phyloP scores from a whole-genome alignment of 2,797 vertebrate genomes.

The Poeciliopsis infans region DNA sequence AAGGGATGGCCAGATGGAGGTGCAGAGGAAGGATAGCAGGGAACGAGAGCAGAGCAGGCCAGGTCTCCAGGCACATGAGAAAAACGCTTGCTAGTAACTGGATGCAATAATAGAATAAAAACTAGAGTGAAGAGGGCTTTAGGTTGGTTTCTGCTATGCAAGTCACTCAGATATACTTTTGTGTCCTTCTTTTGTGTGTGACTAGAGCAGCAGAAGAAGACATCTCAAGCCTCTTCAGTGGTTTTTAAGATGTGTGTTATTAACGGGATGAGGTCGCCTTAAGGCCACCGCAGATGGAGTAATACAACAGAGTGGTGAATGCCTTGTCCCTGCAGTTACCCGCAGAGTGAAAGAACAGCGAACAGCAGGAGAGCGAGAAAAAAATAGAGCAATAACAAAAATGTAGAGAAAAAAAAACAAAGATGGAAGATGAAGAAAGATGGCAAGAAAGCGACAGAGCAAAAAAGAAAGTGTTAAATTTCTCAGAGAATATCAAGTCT shows the following conservation, averaged over 20 bases:
- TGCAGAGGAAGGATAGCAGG: conserved; percentile 31
- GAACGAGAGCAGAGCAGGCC: conserved; percentile 43
- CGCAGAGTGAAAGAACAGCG: conserved; percentile 21
- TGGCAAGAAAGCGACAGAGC: not conserved
- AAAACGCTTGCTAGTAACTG: conserved; percentile 25
- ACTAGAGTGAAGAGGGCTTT: conserved; percentile 19
- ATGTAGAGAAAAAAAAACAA: not conserved
- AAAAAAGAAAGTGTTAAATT: not conserved
- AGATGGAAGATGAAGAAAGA: not conserved
- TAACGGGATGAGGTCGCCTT: conserved; percentile 38
- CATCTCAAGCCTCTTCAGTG: conserved; percentile 26
- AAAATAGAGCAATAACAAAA: not conserved
- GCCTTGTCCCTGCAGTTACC: conserved; percentile 27
- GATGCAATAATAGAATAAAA: conserved; percentile 30
- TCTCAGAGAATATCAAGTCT: not conserved
- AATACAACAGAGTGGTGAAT: conserved; percentile 37
- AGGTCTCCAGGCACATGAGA: conserved; percentile 38
- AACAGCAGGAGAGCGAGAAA: conserved; percentile 9
- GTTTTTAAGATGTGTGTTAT: conserved; percentile 39
- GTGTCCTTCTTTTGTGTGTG: conserved; percentile 7
- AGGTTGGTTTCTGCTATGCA: no score
- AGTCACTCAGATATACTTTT: not conserved
- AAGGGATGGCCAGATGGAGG: conserved; percentile 70
- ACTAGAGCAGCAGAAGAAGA: conserved; percentile 19
- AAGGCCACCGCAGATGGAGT: conserved; percentile 31